phyloP scores from a whole-genome alignment of 2,113 vertebrate species.

The Sus scrofa region T2T-Sscrofa CM000822.6:65503001-65503500 shows the following conservation, averaged over 20 bases:
- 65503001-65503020: background rate
- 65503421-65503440: background rate
- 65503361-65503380: background rate
- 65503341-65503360: background rate
- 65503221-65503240: background rate
- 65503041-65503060: background rate
- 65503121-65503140: background rate
- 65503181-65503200: background rate
- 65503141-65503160: background rate
- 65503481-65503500: background rate
- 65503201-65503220: background rate
- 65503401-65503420: background rate
- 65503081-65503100: background rate
- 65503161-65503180: background rate
- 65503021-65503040: background rate
- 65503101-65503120: constrained; percentile 43
- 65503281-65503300: background rate
- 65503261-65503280: background rate
- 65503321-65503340: background rate
- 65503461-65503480: background rate
- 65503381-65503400: background rate
- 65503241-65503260: background rate
- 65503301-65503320: background rate
- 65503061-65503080: background rate
- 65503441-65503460: background rate